A percentile compares a stretch with the other conserved stretches of the same genome.
phyloP scores from a whole-genome alignment of 2,113 vertebrate species.

The Mastomys natalensis region DNA sequence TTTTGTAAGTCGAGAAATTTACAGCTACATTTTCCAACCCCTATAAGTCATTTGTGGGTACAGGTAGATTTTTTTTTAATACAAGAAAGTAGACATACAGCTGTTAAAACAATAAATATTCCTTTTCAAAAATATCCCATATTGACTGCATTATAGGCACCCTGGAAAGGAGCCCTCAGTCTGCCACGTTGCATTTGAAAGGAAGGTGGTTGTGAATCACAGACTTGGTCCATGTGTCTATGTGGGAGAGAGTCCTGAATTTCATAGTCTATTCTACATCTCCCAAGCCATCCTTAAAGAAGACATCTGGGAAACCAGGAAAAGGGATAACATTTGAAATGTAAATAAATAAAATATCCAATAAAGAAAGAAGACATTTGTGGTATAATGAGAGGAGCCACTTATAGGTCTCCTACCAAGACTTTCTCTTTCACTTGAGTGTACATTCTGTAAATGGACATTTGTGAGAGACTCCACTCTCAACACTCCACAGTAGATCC shows the following conservation, averaged over 20 bases:
- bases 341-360: too few species aligned
- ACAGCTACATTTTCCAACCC: constrained; percentile 58
- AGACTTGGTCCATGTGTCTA: not conserved
- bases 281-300: constrained; percentile 23
- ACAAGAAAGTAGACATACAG: constrained; percentile 67
- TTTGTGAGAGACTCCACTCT: not conserved
- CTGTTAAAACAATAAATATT: constrained; percentile 76
- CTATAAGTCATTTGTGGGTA: constrained; percentile 62
- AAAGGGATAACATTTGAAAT: too few species aligned
- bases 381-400: not conserved
- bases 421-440: not conserved
- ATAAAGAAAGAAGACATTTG: too few species aligned
- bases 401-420: not conserved
- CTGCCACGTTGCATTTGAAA: constrained; percentile 67
- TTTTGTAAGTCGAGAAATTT: constrained; percentile 69
- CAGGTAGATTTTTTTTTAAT: constrained; percentile 60
- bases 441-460: not conserved
- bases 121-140: constrained; percentile 16
- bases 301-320: not conserved
- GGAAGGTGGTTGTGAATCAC: constrained; percentile 20
- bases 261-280: constrained; percentile 15
- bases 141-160: constrained; percentile 55
- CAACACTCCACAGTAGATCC: too few species aligned
- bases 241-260: not conserved
- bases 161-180: constrained; percentile 64